Evolutionary conservation across 2,797 vertebrate genomes (phyloP), one percentile per base, ranked within the genome.

Genomic region (Microchirus variegatus): DNA sequence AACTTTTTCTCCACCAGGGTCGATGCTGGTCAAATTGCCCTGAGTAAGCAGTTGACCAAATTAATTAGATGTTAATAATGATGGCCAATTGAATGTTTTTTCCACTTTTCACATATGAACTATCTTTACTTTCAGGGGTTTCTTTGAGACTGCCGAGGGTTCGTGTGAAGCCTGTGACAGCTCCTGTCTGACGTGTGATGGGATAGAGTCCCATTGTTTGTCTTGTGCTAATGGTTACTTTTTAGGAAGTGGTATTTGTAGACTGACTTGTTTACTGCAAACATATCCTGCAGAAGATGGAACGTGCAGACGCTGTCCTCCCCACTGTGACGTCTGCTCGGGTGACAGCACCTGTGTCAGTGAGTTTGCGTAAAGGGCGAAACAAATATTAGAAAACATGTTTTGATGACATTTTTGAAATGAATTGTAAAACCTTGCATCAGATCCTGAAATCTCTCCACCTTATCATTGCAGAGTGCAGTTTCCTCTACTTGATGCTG

Each of bases 401-500:
- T 10, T 42, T 10, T 17, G 3, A 17, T 17, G 2, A 22, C 45
- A 22, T 22, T 55, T 55, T 58, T 13, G 7, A 45, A 31, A 38
- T 14, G 0, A 42, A 44, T 16, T 35, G 4, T 16, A 10, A 40
- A 31, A 10, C 15, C 52, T 14, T 56, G 26, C 10, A 49, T 17
- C 15, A 18, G 18, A 37, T 43, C 15, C n/a, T 48, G 17, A 47
- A 38, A 48, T 54, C 2, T 41, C 1, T 11, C 36, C 3, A 44
- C 19, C 1, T 16, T 54, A 3, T 75, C 1, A 26, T 85, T 80
- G 16, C 80, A 94, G 94, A 86, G 47, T 95, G 94, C 79, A 92
- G 89, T 60, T 94, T 94, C 81, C 90, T 95, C 22, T 95, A 94
- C 85, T 84, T 95, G 78, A 94, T 94, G 53, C 78, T 93, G 64